Conservation (phyloP, 2,113 vertebrate species). For the Tringa solitaria region DNA sequence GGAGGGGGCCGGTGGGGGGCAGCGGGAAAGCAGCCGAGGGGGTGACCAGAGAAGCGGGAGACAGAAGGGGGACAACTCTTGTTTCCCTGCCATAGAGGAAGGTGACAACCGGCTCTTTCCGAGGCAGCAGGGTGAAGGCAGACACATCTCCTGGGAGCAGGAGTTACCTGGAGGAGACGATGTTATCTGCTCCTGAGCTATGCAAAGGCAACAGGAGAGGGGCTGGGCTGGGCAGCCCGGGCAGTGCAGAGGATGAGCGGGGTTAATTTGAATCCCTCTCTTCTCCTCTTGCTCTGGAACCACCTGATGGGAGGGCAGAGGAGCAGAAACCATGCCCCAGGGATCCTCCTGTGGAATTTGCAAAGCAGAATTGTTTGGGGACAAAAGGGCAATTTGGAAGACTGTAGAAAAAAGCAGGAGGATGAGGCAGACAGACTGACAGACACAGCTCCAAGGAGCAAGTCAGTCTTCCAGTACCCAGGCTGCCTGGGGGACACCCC, state of each 20-base stretch:
- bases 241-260: too few species aligned
- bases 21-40: neutral
- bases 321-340: neutral
- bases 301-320: neutral
- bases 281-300: neutral
- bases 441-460: neutral
- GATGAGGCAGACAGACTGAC: neutral
- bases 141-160: neutral
- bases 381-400: neutral
- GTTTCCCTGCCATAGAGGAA: neutral
- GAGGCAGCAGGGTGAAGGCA: neutral
- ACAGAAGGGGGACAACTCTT: neutral
- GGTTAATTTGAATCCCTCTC: neutral
- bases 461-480: neutral
- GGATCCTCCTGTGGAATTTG: neutral
- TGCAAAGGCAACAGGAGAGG: neutral
- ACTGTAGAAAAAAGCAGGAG: neutral
- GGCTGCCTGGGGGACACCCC: neutral
- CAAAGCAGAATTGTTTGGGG: neutral
- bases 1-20: neutral
- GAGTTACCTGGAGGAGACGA: neutral
- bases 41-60: neutral
- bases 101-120: neutral
- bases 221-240: neutral
- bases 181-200: neutral